A percentile compares a stretch with the other conserved stretches of the same genome.
These are phyloP conservation scores for Lycorma delicatula DNA, from an alignment of 1,140 invertebrate species.

Conservation along the genomic window DNA sequence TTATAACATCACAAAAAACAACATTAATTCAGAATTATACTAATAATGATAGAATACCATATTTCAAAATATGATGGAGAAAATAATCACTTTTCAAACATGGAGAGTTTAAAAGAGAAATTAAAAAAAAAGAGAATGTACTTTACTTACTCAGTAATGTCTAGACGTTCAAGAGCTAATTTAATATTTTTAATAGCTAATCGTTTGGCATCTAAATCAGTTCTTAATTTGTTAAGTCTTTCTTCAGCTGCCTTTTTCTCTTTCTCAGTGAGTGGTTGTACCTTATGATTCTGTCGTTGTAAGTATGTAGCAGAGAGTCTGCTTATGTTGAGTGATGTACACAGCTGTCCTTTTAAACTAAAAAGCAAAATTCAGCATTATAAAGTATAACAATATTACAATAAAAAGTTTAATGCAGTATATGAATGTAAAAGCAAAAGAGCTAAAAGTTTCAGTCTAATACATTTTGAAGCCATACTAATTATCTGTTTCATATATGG, in stretches of 20 bases:
- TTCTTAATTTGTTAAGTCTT: slow-evolving; percentile 50
- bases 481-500: not conserved
- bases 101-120: not conserved
- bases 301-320: slow-evolving; percentile 32
- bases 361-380: slow-evolving; percentile 14
- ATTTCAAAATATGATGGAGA: not conserved
- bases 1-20: no score
- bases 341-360: slow-evolving; percentile 55
- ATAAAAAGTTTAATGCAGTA: not conserved
- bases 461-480: not conserved
- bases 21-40: no score
- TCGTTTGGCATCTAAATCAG: slow-evolving; percentile 61
- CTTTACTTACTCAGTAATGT: slow-evolving; percentile 71
- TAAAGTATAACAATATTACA: not conserved
- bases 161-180: slow-evolving; percentile 59
- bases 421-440: not conserved
- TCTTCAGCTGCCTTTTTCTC: slow-evolving; percentile 61
- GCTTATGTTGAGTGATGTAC: slow-evolving; percentile 44
- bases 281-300: slow-evolving; percentile 26
- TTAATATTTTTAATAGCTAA: slow-evolving; percentile 66
- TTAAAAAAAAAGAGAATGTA: no score
- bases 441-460: not conserved
- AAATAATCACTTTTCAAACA: not conserved
- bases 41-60: no score
- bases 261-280: slow-evolving; percentile 31